Evolutionary conservation across 2,888 invertebrate species (phyloP).

Genomic region (Eristalis arbustorum): DNA sequence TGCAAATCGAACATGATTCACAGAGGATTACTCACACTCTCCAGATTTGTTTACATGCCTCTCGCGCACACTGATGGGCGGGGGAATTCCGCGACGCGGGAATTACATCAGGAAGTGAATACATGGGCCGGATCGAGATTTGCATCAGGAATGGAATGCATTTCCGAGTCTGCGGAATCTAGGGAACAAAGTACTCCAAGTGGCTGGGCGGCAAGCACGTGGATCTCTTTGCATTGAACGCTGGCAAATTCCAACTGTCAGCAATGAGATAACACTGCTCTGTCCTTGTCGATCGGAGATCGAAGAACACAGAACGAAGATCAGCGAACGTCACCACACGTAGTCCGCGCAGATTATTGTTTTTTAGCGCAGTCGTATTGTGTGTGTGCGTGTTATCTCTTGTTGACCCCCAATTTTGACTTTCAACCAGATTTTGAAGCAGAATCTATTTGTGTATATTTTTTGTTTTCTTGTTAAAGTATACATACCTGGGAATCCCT

Average conservation of each 20-base stretch:
- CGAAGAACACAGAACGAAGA: background rate
- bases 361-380: background rate
- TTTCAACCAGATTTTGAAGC: background rate
- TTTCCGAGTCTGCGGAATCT: background rate
- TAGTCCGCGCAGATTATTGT: background rate
- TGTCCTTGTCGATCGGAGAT: background rate
- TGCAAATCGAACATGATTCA: background rate
- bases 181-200: no score
- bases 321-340: background rate
- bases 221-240: background rate
- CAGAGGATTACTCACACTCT: background rate
- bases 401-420: slow-evolving; percentile 1
- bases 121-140: background rate
- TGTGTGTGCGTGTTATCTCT: slow-evolving; percentile 30
- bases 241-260: background rate
- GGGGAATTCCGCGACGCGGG: background rate
- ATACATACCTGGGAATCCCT: slow-evolving; percentile 89
- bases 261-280: background rate
- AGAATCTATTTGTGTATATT: no score
- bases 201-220: background rate
- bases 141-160: background rate
- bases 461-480: no score
- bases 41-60: background rate
- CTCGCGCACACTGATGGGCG: background rate
- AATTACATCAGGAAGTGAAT: background rate